Evolutionary conservation across 2,113 vertebrate species (phyloP), one percentile per base, ranked within the genome.

Genomic region (Colaptes auratus): DNA sequence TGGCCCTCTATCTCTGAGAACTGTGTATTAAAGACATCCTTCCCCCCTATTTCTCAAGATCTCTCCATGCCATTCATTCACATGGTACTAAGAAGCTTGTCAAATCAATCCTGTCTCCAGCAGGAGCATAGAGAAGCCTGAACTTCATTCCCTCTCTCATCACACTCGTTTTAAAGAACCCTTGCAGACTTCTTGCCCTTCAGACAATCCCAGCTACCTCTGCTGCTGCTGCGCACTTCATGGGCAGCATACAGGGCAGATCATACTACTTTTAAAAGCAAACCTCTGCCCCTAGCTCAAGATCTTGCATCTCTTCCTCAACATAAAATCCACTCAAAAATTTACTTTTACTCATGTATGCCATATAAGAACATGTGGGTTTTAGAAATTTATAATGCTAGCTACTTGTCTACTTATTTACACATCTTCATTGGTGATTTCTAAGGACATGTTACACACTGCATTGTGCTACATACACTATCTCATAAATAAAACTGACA

Each of bases 21-120:
- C 7, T 24, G 6, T 0, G 0, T 15, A 63, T 46, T 31, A 33
- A 42, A 28, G 78, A 36, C 11, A 55, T 20, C 30, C 10, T 70
- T 33, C 18, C n/a, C 18, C 27, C 35, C 79, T n/a, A 59, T 33
- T 74, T 66, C 48, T 70, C 36, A 46, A 30, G 60, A 59, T 36
- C 27, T 69, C 78, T 50, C 53, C 18, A 28, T 66, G n/a, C 70
- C 18, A 16, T 65, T 56, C n/a, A 82, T 46, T 78, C 74, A 21
- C 1, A 1, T 13, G 50, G 69, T 9, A 63, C 56, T 33, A 50
- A 23, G 46, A 63, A 58, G 50, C 52, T n/a, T 65, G n/a, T 35
- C 39, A 46, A 18, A 82, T 4, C 27, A 82, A 48, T 27, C 53
- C 35, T 21, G 58, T 8, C 61, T 77, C 42, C 61, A 71, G 9